Conservation (phyloP, 2,113 vertebrate genomes). For the Tupaia chinensis region DNA sequence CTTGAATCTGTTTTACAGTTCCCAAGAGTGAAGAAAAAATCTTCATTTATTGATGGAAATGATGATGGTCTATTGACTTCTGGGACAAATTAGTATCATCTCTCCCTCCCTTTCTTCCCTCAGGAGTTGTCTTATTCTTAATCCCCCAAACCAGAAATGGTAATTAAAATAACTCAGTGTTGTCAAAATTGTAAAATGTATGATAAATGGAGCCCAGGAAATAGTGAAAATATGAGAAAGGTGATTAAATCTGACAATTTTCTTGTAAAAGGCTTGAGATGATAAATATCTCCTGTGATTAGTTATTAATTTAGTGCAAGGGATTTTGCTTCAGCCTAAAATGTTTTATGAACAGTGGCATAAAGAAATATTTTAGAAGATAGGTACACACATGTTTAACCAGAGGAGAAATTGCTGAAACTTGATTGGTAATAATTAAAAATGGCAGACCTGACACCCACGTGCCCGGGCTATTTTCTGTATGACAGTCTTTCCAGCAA, state of each 20-base stretch:
- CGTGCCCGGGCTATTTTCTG: constrained; percentile 75
- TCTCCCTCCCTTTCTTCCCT: not conserved
- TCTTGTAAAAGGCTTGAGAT: constrained; percentile 88
- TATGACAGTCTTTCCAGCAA: constrained; percentile 80
- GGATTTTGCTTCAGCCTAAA: constrained; percentile 88
- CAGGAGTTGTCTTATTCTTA: constrained; percentile 53
- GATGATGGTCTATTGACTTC: constrained; percentile 32
- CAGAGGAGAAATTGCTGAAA: constrained; percentile 83
- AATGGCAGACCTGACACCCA: constrained; percentile 83
- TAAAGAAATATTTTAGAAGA: constrained; percentile 85
- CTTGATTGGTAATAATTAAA: constrained; percentile 85
- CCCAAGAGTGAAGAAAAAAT: constrained; percentile 26
- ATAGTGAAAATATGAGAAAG: constrained; percentile 88
- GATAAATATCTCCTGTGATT: constrained; percentile 92
- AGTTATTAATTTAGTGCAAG: constrained; percentile 92
- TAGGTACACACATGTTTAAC: constrained; percentile 83
- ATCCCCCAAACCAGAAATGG: constrained; percentile 69
- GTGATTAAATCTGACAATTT: constrained; percentile 94
- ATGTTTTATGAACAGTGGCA: constrained; percentile 90
- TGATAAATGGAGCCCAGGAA: constrained; percentile 88
- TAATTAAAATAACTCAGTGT: constrained; percentile 83
- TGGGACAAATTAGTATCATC: constrained; percentile 31
- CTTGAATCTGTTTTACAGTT: constrained; percentile 32
- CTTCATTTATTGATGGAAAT: constrained; percentile 59
- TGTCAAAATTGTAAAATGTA: constrained; percentile 86